A percentile compares a stretch with the other conserved stretches of the same genome.
phyloP scores from a whole-genome alignment of 1,140 invertebrate genomes.

The Adelges cooleyi region DNA sequence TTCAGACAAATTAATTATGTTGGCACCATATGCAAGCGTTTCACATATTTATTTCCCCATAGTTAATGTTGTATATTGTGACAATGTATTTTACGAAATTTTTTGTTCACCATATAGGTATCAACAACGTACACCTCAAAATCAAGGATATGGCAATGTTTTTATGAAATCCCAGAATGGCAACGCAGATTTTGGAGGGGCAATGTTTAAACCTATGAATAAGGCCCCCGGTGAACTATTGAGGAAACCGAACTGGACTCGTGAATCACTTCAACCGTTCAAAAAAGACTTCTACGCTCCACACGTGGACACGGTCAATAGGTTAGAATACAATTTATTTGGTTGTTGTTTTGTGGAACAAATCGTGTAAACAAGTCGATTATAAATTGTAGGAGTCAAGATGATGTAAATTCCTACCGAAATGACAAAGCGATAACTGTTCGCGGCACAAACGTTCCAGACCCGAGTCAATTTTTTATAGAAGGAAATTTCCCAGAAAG shows the following conservation, averaged over 20 bases:
- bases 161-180: conserved; percentile 25
- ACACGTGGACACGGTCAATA: conserved; percentile 58
- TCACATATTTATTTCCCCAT: no score
- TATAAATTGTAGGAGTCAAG: conserved; percentile 8
- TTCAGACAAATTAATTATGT: no score
- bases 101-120: not conserved
- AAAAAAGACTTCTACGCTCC: conserved; percentile 87
- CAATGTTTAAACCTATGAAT: conserved; percentile 27
- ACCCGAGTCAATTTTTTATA: conserved; percentile 66
- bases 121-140: conserved; percentile 19
- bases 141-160: conserved; percentile 25
- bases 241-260: conserved; percentile 75
- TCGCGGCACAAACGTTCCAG: conserved; percentile 56
- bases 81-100: no score
- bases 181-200: conserved; percentile 17
- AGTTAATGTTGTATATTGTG: no score
- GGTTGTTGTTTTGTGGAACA: no score
- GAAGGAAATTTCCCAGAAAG: conserved; percentile 65
- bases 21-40: no score
- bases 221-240: conserved; percentile 52
- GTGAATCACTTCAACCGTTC: conserved; percentile 59
- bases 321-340: no score
- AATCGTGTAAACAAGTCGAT: no score
- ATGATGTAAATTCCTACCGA: conserved; percentile 66
- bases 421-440: conserved; percentile 69